Evolutionary conservation across 1,140 invertebrate genomes (phyloP).

Genomic region (Ladona fulva): DNA sequence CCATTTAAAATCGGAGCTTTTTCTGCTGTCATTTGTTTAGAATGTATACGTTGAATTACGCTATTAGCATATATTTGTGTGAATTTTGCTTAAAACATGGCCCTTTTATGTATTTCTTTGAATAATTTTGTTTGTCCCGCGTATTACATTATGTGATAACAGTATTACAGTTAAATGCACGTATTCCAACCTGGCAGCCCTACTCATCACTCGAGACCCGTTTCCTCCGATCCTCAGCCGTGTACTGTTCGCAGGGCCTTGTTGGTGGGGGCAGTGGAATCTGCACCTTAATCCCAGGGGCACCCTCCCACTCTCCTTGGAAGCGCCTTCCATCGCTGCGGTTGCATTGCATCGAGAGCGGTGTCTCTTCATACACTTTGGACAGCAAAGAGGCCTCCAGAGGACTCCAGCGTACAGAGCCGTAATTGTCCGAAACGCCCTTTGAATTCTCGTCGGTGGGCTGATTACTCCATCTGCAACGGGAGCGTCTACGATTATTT

Average conservation of each 20-base stretch:
- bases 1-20: too few relatives aligned
- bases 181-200: too few relatives aligned
- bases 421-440: constrained; percentile 65
- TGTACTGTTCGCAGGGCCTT: constrained; percentile 45
- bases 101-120: too few relatives aligned
- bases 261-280: constrained; percentile 41
- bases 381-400: constrained; percentile 60
- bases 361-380: constrained; percentile 71
- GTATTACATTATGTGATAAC: too few relatives aligned
- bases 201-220: too few relatives aligned
- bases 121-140: too few relatives aligned
- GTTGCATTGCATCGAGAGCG: constrained; percentile 94
- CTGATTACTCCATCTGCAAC: constrained; percentile 58
- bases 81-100: too few relatives aligned
- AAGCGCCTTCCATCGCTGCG: constrained; percentile 77
- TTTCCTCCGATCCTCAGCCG: constrained; percentile 69
- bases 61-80: too few relatives aligned
- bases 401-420: constrained; percentile 74
- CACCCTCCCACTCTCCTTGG: constrained; percentile 60
- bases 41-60: too few relatives aligned
- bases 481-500: background rate
- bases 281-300: constrained; percentile 43
- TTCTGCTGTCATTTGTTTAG: too few relatives aligned
- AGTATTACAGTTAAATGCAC: too few relatives aligned
- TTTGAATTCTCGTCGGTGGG: constrained; percentile 38